Evolutionary conservation across 1,140 invertebrate genomes (phyloP).

Genomic region (Zaprionus nigranus): DNA sequence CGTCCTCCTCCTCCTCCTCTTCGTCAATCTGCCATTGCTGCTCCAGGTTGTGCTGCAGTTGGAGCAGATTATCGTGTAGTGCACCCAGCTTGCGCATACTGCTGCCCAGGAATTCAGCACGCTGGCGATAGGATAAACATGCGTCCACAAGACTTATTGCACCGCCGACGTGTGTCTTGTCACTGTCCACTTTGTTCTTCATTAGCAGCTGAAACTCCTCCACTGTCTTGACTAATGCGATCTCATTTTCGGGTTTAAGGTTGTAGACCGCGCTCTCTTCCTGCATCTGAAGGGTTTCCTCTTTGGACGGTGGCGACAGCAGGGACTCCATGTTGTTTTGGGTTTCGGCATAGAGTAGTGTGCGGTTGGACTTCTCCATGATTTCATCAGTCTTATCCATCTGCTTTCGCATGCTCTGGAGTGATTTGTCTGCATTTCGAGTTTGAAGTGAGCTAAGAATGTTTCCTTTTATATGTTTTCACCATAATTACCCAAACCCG

Average conservation of each 20-base stretch:
- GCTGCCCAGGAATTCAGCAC: constrained; percentile 59
- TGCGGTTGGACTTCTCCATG: constrained; percentile 71
- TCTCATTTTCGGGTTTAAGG: constrained; percentile 45
- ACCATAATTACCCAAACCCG: constrained; percentile 64
- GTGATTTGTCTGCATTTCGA: constrained; percentile 32
- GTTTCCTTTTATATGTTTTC: not conserved
- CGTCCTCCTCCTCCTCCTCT: constrained; percentile 18
- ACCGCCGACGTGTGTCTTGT: constrained; percentile 11
- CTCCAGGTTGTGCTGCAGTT: constrained; percentile 45
- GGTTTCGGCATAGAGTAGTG: constrained; percentile 64
- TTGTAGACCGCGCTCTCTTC: constrained; percentile 34
- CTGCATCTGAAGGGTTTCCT: not conserved
- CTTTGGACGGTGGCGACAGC: not conserved
- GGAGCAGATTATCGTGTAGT: constrained; percentile 54
- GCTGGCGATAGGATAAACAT: constrained; percentile 44
- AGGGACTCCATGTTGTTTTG: constrained; percentile 12
- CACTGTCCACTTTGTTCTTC: constrained; percentile 16
- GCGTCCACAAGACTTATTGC: constrained; percentile 35
- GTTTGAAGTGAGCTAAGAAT: not conserved
- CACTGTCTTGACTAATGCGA: constrained; percentile 58
- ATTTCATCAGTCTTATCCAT: constrained; percentile 58
- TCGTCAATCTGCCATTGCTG: constrained; percentile 18
- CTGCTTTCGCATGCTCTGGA: constrained; percentile 46
- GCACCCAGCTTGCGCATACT: constrained; percentile 68
- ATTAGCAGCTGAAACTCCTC: constrained; percentile 58